A percentile compares a stretch with the other conserved stretches of the same genome.
Evolutionary conservation across 2,113 vertebrate species (phyloP).

Genomic region (Ondatra zibethicus): DNA sequence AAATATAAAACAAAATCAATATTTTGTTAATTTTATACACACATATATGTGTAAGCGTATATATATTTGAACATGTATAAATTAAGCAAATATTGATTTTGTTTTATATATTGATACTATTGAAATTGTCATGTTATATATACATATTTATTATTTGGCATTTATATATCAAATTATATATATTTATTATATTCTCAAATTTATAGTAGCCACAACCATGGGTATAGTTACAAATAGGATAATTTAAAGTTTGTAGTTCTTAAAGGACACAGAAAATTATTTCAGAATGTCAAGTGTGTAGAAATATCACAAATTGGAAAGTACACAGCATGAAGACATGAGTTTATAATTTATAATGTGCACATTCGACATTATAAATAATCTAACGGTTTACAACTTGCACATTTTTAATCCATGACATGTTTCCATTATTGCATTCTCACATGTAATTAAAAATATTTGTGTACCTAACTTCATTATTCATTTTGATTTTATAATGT

Average conservation of each 20-base stretch:
- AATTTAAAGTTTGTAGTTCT: not conserved
- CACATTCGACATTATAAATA: not conserved
- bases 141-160: not conserved
- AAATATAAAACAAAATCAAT: not conserved
- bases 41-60: not conserved
- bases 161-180: not conserved
- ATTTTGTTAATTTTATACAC: not conserved
- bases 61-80: not conserved
- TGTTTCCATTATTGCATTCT: not conserved
- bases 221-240: not conserved
- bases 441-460: not conserved
- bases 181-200: no score
- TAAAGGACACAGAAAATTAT: not conserved
- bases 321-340: not conserved
- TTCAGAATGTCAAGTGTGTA: not conserved
- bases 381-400: not conserved
- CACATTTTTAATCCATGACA: not conserved
- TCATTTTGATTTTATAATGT: not conserved
- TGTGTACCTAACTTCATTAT: not conserved
- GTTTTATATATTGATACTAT: not conserved
- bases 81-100: not conserved
- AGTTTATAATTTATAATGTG: not conserved
- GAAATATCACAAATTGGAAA: not conserved
- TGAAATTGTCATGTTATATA: not conserved
- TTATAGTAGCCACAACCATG: not conserved